phyloP scores from a whole-genome alignment of 2,797 vertebrate species.

The Aplochiton taeniatus region DNA sequence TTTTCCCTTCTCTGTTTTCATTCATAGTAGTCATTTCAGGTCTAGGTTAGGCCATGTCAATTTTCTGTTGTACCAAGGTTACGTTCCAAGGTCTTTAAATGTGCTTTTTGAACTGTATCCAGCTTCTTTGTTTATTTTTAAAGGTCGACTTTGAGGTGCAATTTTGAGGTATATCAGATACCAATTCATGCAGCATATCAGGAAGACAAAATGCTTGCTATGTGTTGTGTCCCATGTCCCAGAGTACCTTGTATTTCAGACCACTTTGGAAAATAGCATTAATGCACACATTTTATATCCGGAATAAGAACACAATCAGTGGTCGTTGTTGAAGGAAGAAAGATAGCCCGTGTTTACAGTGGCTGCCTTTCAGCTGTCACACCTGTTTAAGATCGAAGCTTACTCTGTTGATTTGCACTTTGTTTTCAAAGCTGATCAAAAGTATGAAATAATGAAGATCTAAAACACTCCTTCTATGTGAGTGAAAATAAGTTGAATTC shows the following conservation, averaged over 20 bases:
- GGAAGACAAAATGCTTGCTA: too few relatives aligned
- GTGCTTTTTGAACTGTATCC: too few relatives aligned
- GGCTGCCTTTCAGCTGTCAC: background rate
- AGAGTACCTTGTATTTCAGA: too few relatives aligned
- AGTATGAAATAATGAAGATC: conserved; percentile 35
- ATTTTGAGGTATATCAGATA: too few relatives aligned
- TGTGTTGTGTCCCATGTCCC: too few relatives aligned
- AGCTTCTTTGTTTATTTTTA: too few relatives aligned
- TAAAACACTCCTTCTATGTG: conserved; percentile 18
- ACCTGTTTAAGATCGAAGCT: background rate
- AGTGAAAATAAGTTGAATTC: background rate
- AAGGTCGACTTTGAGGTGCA: conserved; percentile 14
- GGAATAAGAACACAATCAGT: too few relatives aligned
- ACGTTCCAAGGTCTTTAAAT: background rate
- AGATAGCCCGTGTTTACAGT: background rate
- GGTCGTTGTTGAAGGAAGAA: background rate
- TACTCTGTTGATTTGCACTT: conserved; percentile 57
- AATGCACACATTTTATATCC: too few relatives aligned
- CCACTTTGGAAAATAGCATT: too few relatives aligned
- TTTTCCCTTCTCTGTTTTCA: background rate
- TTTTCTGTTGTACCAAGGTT: background rate
- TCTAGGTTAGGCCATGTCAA: too few relatives aligned
- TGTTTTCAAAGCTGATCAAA: conserved; percentile 49
- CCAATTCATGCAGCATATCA: too few relatives aligned
- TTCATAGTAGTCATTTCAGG: background rate